phyloP scores from a whole-genome alignment of 1,140 invertebrate genomes.

The Stegodyphus dumicola region DNA sequence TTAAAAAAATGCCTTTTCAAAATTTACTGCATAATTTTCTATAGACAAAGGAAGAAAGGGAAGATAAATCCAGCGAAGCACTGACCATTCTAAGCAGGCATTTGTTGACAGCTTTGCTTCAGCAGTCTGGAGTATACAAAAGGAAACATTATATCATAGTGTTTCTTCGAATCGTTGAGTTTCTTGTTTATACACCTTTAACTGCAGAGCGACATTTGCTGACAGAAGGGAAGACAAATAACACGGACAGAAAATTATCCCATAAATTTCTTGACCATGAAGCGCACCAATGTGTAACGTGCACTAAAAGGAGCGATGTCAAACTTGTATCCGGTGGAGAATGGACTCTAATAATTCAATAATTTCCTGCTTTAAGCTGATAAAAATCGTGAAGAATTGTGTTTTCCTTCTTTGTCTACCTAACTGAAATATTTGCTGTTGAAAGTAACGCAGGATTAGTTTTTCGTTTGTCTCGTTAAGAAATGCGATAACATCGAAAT shows the following conservation, averaged over 20 bases:
- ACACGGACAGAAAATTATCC: constrained; percentile 10
- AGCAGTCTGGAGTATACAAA: not conserved
- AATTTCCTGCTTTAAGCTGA: constrained; percentile 39
- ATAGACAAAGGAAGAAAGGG: no score
- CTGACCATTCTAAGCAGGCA: no score
- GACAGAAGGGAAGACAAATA: constrained; percentile 51
- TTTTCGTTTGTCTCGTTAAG: constrained; percentile 29
- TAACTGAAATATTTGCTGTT: constrained; percentile 38
- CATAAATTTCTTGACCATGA: constrained; percentile 43
- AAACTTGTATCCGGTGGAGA: constrained; percentile 39
- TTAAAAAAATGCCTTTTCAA: no score
- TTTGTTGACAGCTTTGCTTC: no score
- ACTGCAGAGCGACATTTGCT: not conserved
- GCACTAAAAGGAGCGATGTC: constrained; percentile 9
- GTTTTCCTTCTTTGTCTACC: constrained; percentile 28
- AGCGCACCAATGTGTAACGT: constrained; percentile 37
- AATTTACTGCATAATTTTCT: no score
- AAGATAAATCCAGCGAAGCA: no score
- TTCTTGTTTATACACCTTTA: constrained; percentile 12
- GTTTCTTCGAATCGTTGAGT: not conserved
- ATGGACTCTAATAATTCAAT: constrained; percentile 38
- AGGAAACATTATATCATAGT: constrained; percentile 11
- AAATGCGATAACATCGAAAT: constrained; percentile 8
- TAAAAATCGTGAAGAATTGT: constrained; percentile 26
- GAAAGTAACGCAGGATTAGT: constrained; percentile 13